Base-by-base conservation (phyloP, 2,797 vertebrate genomes). In the Lutjanus campechanus region DNA sequence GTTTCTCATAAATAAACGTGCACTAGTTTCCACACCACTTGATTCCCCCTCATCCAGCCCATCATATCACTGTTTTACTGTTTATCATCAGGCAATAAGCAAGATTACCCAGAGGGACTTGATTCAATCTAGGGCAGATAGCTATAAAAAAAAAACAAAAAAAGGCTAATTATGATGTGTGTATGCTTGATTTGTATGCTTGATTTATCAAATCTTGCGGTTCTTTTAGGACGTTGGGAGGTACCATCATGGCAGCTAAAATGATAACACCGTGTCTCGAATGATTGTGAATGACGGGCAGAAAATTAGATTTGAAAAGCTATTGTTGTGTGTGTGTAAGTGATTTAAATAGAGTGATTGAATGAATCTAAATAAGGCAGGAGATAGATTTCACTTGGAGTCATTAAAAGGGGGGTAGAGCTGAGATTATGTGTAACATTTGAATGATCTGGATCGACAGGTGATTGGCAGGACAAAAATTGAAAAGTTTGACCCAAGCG, bases 41-140 rank as follows among this genome's bases (percentile, higher is more conserved):
- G 49, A 58, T 64, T 76, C 60, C 29, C 40, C 36, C 60, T 60
- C 20, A 55, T 62, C 36, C 63, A 63, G 46, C 55, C 51, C 19
- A 66, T 43, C 63, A 17, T 36, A 69, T 49, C 22, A 19, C 10
- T 55, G 51, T n/a, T 62, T 63, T 71, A 11, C 17, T 86, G 36
- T 65, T 86, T 59, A 49, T 81, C 76, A 77, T 73, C 75, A 51
- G 25, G 61, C n/a, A 65, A 72, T 68, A 46, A 81, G 73, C 55
- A 53, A 43, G 10, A 79, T 70, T 22, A 76, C 76, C 69, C 78
- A 73, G 17, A 71, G 69, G 66, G 75, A 64, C 58, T 65, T 68
- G 19, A 86, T 77, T 77, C 56, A 87, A 73, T 88, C 60, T 82
- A 29, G 67, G 74, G 61, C 73, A 86, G 60, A 75, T 53, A 49